Conservation (phyloP, 2,797 vertebrate species). For the Eptatretus atami region DNA sequence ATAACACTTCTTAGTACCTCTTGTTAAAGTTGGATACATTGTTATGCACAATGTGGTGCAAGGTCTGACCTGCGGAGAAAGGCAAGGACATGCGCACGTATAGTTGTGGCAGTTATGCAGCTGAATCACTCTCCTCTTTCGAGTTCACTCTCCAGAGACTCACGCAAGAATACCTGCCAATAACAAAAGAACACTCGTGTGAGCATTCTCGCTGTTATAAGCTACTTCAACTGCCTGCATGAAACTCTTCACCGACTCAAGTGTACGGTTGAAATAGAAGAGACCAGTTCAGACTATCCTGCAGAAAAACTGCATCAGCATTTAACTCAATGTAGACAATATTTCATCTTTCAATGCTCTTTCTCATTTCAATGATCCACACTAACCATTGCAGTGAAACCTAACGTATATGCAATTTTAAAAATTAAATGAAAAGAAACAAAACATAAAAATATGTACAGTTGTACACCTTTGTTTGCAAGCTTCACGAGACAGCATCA, state of each 20-base stretch:
- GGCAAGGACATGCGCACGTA: constrained; percentile 51
- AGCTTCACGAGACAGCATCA: constrained; percentile 32
- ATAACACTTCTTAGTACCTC: background rate
- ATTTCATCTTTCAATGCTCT: no score
- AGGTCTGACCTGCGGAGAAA: constrained; percentile 36
- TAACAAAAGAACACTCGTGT: no score
- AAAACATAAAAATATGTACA: background rate
- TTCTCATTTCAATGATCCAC: no score
- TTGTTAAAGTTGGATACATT: background rate
- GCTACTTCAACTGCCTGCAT: no score
- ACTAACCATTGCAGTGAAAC: no score
- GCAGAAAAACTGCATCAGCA: no score
- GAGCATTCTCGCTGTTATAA: no score
- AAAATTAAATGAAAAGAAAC: background rate
- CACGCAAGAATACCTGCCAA: constrained; percentile 51
- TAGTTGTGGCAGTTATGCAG: constrained; percentile 42
- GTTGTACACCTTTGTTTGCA: constrained; percentile 42
- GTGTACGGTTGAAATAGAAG: no score
- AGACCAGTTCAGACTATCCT: no score
- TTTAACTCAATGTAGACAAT: no score
- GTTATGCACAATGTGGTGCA: background rate
- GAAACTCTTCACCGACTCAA: no score
- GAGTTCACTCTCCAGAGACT: constrained; percentile 52
- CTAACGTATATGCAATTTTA: background rate
- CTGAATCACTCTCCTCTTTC: constrained; percentile 54